These are phyloP conservation scores for Seriola aureovittata DNA, from an alignment of 2,113 vertebrate species.

Conservation along the genomic window DNA sequence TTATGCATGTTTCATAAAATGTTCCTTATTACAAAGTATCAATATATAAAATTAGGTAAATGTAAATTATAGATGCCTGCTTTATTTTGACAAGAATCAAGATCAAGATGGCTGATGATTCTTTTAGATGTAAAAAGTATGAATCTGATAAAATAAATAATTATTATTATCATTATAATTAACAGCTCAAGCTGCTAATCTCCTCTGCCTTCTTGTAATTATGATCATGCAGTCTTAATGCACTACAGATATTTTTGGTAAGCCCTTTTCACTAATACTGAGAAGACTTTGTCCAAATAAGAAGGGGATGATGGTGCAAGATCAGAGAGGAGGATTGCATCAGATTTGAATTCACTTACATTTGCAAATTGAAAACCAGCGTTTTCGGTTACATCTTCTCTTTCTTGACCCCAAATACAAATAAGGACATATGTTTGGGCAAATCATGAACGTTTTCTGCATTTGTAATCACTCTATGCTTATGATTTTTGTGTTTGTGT, in stretches of 20 bases:
- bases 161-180: not conserved
- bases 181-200: not conserved
- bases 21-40: not conserved
- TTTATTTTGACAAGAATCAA: not conserved
- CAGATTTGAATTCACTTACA: not conserved
- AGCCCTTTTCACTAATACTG: not conserved
- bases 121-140: too few species aligned
- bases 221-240: not conserved
- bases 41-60: not conserved
- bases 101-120: not conserved
- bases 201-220: not conserved
- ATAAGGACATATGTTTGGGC: not conserved
- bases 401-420: not conserved
- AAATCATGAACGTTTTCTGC: not conserved
- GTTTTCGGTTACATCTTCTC: not conserved
- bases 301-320: not conserved
- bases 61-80: too few species aligned
- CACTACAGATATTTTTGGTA: not conserved
- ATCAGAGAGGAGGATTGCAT: not conserved
- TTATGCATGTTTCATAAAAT: not conserved
- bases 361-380: not conserved
- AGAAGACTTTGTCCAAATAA: not conserved
- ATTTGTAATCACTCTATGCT: not conserved
- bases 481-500: not conserved
- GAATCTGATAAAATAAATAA: not conserved